These are phyloP conservation scores for Eolophus roseicapilla DNA, from an alignment of 2,113 vertebrate genomes.

Conservation along the genomic window DNA sequence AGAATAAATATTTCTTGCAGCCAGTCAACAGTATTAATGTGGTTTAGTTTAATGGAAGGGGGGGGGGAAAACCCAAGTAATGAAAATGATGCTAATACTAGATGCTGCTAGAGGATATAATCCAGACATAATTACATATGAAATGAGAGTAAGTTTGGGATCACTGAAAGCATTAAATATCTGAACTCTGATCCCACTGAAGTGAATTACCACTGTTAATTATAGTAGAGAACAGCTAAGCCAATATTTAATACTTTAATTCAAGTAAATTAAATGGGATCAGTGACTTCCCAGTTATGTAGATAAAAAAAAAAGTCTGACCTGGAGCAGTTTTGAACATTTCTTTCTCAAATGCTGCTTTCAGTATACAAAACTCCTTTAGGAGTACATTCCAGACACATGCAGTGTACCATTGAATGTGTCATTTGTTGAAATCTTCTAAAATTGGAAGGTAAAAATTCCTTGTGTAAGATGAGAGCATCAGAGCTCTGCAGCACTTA, in stretches of 20 bases:
- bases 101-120: conserved; percentile 39
- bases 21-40: conserved; percentile 36
- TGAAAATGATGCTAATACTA: conserved; percentile 52
- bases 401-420: background rate
- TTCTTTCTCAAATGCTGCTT: background rate
- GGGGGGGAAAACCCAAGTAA: background rate
- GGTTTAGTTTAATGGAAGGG: conserved; percentile 45
- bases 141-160: conserved; percentile 7
- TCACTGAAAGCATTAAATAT: conserved; percentile 7
- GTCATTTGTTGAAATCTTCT: background rate
- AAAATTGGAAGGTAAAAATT: background rate
- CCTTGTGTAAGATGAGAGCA: background rate
- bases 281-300: background rate
- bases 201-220: conserved; percentile 28
- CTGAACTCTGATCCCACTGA: conserved; percentile 25
- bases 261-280: background rate
- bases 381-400: background rate
- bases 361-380: background rate
- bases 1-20: conserved; percentile 42
- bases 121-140: conserved; percentile 39
- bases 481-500: background rate
- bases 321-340: background rate
- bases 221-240: background rate
- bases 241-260: background rate
- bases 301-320: background rate